A percentile compares a stretch with the other conserved stretches of the same genome.
These are phyloP conservation scores for Hipparchia semele DNA, from an alignment of 2,888 invertebrate genomes.

Conservation along the genomic window DNA sequence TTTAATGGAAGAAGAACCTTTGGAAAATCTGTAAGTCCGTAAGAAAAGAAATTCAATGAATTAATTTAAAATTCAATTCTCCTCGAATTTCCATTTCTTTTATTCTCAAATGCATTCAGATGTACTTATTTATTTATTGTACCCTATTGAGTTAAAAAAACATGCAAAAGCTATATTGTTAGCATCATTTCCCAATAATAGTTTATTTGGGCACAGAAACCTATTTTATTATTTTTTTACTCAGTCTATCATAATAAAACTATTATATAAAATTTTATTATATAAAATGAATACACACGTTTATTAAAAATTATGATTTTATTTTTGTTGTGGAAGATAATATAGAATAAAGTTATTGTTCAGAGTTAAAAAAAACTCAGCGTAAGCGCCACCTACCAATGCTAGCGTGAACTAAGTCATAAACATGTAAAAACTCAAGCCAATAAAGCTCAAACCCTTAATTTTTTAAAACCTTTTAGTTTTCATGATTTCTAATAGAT, in stretches of 20 bases:
- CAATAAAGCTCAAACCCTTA: not conserved
- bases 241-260: too few relatives aligned
- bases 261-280: too few relatives aligned
- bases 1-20: constrained; percentile 5
- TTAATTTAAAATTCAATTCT: constrained; percentile 3
- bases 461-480: not conserved
- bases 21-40: not conserved
- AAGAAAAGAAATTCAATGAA: constrained; percentile 18
- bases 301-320: too few relatives aligned
- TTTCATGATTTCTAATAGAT: not conserved
- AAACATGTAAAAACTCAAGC: not conserved
- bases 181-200: too few relatives aligned
- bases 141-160: too few relatives aligned
- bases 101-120: constrained; percentile 4
- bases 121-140: not conserved
- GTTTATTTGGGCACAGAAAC: too few relatives aligned
- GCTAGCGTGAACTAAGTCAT: not conserved
- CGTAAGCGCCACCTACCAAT: not conserved
- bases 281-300: too few relatives aligned
- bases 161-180: too few relatives aligned
- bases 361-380: not conserved
- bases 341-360: not conserved
- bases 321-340: too few relatives aligned
- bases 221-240: too few relatives aligned
- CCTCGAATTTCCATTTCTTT: constrained; percentile 1